phyloP scores from a whole-genome alignment of 2,888 invertebrate species.

The Tetramorium bicarinatum region DNA sequence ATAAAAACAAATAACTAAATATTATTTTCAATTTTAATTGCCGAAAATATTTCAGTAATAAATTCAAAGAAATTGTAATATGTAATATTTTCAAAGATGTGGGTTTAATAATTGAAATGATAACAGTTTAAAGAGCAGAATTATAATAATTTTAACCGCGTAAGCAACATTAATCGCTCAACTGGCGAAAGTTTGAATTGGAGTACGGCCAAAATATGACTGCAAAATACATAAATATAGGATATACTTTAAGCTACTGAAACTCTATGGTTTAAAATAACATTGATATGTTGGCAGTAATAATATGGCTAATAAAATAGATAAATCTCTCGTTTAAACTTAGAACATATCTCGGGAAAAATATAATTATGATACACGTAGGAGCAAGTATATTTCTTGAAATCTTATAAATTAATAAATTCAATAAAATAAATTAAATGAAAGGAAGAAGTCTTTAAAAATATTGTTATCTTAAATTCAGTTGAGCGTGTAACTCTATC shows the following conservation, averaged over 20 bases:
- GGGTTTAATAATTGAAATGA: neutral
- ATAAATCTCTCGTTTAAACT: neutral
- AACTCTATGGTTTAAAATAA: conserved; percentile 10
- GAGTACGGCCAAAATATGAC: conserved; percentile 33
- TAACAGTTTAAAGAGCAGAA: conserved; percentile 22
- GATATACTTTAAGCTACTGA: neutral
- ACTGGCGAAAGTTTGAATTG: conserved; percentile 28
- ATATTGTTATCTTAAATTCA: conserved; percentile 3
- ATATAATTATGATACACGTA: neutral
- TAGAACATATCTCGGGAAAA: neutral
- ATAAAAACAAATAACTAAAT: neutral
- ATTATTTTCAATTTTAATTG: neutral
- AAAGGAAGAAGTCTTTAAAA: neutral
- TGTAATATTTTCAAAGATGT: neutral
- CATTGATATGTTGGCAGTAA: neutral
- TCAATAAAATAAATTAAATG: neutral
- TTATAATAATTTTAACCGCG: conserved; percentile 17
- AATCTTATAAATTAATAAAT: neutral
- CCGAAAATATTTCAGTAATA: neutral
- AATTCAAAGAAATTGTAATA: neutral
- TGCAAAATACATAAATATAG: conserved; percentile 28
- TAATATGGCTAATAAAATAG: conserved; percentile 5
- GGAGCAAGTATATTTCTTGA: neutral
- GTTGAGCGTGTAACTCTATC: neutral
- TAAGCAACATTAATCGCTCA: conserved; percentile 10